phyloP scores from a whole-genome alignment of 2,888 invertebrate genomes.

The Lamproptera curius region DNA sequence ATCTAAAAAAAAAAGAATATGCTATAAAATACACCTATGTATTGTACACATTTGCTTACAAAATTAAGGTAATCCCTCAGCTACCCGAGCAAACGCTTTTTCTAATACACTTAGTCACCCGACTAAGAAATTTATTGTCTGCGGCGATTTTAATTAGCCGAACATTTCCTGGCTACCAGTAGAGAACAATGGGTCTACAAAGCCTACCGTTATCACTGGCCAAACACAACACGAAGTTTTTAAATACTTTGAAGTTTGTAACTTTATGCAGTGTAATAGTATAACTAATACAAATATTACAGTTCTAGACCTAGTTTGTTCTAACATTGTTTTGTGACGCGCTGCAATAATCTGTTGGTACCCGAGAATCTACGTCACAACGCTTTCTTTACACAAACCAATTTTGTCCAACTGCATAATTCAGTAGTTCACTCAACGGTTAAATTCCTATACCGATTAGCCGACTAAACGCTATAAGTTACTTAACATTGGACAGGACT shows the following conservation, averaged over 20 bases:
- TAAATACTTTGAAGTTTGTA: constrained; percentile 7
- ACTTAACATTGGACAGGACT: too few relatives aligned
- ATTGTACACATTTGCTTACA: constrained; percentile 17
- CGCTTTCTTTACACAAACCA: neutral
- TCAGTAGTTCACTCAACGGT: neutral
- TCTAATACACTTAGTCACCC: neutral
- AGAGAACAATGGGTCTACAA: neutral
- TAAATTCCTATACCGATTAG: neutral
- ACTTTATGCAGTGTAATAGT: constrained; percentile 11
- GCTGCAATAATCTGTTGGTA: neutral
- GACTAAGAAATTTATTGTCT: constrained; percentile 11
- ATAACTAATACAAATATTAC: constrained; percentile 5
- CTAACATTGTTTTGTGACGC: neutral
- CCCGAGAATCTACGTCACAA: neutral
- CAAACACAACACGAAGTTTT: constrained; percentile 1
- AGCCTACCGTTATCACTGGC: constrained; percentile 3
- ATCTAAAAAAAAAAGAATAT: neutral
- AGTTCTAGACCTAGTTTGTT: constrained; percentile 11
- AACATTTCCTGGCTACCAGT: constrained; percentile 11
- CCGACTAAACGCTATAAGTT: neutral
- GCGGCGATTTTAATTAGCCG: constrained; percentile 16
- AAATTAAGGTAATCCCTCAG: constrained; percentile 3
- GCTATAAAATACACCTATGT: constrained; percentile 10
- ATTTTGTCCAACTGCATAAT: neutral
- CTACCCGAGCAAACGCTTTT: constrained; percentile 4